Conservation (phyloP, 2,888 invertebrate genomes). For the Imbricaverruca yamaguchii region DNA sequence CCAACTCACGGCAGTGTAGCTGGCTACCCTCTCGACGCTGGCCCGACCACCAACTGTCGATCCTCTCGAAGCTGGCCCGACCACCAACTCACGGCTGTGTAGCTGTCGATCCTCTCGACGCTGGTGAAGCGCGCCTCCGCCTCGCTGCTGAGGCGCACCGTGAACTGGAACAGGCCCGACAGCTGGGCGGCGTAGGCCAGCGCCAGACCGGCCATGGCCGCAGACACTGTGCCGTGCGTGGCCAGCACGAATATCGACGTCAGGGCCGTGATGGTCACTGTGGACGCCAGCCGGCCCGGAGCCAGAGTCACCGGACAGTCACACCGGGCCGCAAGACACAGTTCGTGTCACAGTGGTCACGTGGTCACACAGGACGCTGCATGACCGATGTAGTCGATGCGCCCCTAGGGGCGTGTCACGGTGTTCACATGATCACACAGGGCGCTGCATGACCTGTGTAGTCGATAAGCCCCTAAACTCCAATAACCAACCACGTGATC, state of each 20-base stretch:
- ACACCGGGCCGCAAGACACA: slow-evolving; percentile 26
- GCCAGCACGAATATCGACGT: not conserved
- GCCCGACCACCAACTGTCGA: no score
- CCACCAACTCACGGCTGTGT: slow-evolving; percentile 40
- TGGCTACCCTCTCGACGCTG: no score
- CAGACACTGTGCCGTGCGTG: not conserved
- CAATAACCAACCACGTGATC: no score
- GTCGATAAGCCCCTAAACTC: no score
- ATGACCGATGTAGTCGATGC: no score
- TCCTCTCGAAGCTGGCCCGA: slow-evolving; percentile 41
- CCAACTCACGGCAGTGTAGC: no score
- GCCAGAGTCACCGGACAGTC: slow-evolving; percentile 44
- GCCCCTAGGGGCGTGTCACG: no score
- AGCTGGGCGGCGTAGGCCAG: slow-evolving; percentile 28
- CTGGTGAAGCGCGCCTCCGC: slow-evolving; percentile 42
- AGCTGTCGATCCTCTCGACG: slow-evolving; percentile 42
- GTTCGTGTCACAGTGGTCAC: no score
- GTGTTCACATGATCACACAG: no score
- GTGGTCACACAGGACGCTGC: no score
- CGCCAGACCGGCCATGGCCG: slow-evolving; percentile 13
- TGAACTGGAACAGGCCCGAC: slow-evolving; percentile 35
- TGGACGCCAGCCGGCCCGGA: slow-evolving; percentile 43
- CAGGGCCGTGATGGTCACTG: slow-evolving; percentile 38
- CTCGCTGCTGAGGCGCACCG: slow-evolving; percentile 43
- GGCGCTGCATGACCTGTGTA: no score